Base-by-base conservation (phyloP, 2,797 vertebrate species). In the Mionectes olivaceus region DNA sequence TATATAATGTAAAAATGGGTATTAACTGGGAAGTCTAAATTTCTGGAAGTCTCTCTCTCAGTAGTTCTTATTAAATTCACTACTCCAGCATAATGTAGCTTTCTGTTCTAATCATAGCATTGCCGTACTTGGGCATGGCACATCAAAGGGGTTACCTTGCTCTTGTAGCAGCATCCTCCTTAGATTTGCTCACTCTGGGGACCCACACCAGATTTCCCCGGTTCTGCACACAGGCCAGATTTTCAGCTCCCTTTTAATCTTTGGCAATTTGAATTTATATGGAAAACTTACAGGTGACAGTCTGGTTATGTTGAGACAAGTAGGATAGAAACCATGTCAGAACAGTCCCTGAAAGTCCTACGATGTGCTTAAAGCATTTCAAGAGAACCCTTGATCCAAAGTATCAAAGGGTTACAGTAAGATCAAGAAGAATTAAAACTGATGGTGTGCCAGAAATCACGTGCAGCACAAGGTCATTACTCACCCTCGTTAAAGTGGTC, bases 391-490 rank as follows among this genome's bases (percentile, higher is more conserved):
- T 98, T 98, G 97, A 98, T 98, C 97, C 97, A 56, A 97, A 96
- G 96, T 98, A 98, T 98, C 98, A 98, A 98, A 98, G 98, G 97
- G 97, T 98, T 97, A 97, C 96, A 97, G 97, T 93, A 97, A 98
- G 97, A 98, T 98, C 97, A 98, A 98, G 97, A 98, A 98, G 98
- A 98, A 98, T 98, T 98, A 98, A 98, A 98, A 97, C 95, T 97
- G 98, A 98, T 97, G 97, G 97, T 95, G 96, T 96, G 97, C 98
- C 97, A 97, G 97, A 96, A 97, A 97, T 97, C 98, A 98, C 95
- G 96, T 97, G 98, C 97, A 96, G 95, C 90, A 97, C 97, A 98
- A 98, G 97, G 97, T 97, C 97, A 98, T 98, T 98, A 98, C 97
- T 98, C 95, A 94, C 94, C 92, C 98, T 98, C 90, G 96, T 98